Percentiles rank a stretch among this genome's conserved stretches.
Conservation (phyloP, 2,797 vertebrate genomes). For the Tinamus major region DNA sequence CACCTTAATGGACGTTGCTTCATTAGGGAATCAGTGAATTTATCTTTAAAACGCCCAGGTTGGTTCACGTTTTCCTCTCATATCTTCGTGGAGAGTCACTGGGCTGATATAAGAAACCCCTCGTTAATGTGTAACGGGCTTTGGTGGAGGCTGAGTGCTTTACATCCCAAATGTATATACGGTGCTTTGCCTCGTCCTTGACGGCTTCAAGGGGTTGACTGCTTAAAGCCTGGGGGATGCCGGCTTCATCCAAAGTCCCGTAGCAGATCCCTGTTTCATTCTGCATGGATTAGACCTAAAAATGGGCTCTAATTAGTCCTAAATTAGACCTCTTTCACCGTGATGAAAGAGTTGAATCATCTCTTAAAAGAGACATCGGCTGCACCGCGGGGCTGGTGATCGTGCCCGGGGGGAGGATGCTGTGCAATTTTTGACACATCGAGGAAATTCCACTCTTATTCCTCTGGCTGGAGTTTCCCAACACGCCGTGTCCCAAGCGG, state of each 20-base stretch:
- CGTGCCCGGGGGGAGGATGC: neutral
- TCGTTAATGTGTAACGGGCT: rapidly evolving
- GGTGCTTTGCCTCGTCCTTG: neutral
- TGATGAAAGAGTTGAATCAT: neutral
- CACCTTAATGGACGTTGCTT: neutral
- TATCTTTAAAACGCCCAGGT: neutral
- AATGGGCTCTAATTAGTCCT: neutral
- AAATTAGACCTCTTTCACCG: too few species aligned
- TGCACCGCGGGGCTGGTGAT: too few species aligned
- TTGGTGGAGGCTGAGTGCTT: neutral
- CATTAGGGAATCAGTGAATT: neutral
- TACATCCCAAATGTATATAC: rapidly evolving
- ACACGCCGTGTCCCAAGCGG: neutral
- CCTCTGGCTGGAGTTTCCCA: neutral
- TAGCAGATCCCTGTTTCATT: neutral
- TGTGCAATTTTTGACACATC: neutral
- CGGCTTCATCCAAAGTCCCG: neutral
- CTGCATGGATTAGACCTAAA: neutral
- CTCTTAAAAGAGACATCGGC: neutral
- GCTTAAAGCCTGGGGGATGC: neutral
- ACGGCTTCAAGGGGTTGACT: too few species aligned
- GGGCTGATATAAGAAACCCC: neutral
- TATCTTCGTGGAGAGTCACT: neutral
- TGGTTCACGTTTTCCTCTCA: neutral
- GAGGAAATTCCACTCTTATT: neutral